Conservation (phyloP, 2,888 invertebrate species). For the Lasioglossum leucozonium region DNA sequence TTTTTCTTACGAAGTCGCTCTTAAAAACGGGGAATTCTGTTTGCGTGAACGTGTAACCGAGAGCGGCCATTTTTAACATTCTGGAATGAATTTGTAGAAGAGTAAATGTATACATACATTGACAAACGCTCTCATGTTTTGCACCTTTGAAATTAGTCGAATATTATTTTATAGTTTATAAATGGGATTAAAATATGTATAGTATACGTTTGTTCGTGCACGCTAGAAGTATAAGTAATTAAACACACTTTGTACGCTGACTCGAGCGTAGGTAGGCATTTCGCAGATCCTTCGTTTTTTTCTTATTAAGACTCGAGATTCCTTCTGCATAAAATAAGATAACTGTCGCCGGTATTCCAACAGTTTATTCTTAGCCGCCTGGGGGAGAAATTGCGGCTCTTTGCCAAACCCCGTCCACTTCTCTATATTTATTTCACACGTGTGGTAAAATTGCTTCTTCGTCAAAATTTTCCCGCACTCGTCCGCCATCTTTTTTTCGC, state of each 20-base stretch:
- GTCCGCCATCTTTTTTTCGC: neutral
- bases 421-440: conserved; percentile 71
- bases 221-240: neutral
- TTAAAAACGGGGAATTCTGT: neutral
- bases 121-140: neutral
- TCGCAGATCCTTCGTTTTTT: conserved; percentile 2
- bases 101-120: neutral
- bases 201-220: neutral
- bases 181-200: neutral
- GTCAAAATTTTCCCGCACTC: conserved; percentile 30
- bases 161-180: neutral
- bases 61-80: conserved; percentile 7
- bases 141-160: neutral
- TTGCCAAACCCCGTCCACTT: conserved; percentile 74
- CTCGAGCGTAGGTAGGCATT: neutral
- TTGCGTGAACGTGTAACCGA: neutral
- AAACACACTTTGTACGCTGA: too few relatives aligned
- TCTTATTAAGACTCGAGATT: conserved; percentile 48
- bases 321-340: conserved; percentile 63
- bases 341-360: conserved; percentile 71
- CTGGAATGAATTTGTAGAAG: neutral
- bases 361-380: conserved; percentile 80
- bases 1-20: neutral
- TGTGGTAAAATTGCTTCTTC: conserved; percentile 43
- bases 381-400: conserved; percentile 73